These are phyloP conservation scores for Procapra przewalskii DNA, from an alignment of 2,113 vertebrate genomes.

Conservation along the genomic window DNA sequence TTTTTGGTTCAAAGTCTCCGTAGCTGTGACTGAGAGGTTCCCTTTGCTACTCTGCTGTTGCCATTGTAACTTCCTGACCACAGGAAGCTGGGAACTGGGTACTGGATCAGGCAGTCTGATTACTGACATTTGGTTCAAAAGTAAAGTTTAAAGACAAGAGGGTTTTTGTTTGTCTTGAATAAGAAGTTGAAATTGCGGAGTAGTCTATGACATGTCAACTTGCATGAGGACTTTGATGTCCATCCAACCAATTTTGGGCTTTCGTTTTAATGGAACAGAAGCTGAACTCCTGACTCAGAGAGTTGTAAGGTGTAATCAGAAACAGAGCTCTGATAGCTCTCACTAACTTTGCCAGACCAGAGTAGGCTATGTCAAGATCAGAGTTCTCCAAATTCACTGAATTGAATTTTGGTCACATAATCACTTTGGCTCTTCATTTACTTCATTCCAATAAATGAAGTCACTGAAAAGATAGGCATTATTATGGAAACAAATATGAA, in stretches of 20 bases:
- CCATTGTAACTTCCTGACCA: neutral
- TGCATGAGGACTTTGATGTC: neutral
- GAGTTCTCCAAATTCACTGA: neutral
- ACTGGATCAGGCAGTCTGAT: neutral
- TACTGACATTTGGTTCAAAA: neutral
- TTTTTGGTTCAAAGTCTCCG: neutral
- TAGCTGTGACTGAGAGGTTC: neutral
- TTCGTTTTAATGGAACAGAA: neutral
- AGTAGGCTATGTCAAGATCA: neutral
- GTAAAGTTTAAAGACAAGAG: neutral
- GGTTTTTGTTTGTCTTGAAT: neutral
- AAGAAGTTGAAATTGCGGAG: conserved; percentile 19
- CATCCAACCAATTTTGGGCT: neutral
- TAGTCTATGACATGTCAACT: neutral
- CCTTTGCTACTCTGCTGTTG: neutral
- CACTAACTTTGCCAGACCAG: neutral
- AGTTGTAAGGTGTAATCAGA: neutral
- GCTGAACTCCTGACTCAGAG: neutral
- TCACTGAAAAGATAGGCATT: neutral
- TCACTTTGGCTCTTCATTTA: neutral
- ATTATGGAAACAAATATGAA: neutral
- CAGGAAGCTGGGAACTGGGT: neutral
- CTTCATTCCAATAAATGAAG: neutral
- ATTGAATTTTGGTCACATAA: neutral
- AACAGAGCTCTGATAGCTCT: neutral